phyloP scores from a whole-genome alignment of 1,140 invertebrate genomes.

The Zaprionus lachaisei region DNA sequence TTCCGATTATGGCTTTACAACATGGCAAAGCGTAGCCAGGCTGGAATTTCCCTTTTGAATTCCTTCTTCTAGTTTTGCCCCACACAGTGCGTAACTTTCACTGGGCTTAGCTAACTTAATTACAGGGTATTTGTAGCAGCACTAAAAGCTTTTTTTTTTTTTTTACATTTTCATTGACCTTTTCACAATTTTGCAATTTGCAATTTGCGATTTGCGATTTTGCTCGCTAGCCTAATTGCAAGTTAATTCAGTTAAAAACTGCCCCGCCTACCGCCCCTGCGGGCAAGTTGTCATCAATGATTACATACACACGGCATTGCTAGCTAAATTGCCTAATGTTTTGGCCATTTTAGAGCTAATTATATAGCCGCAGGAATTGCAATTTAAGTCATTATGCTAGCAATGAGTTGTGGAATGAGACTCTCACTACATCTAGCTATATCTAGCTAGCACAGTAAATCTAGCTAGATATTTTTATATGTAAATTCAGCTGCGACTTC shows the following conservation, averaged over 20 bases:
- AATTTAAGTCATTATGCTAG: not conserved
- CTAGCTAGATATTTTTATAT: slow-evolving; percentile 29
- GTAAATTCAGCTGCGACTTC: slow-evolving; percentile 10
- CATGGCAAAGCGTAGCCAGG: not conserved
- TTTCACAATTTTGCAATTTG: slow-evolving; percentile 4
- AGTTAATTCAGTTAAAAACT: slow-evolving; percentile 56
- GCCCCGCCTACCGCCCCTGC: slow-evolving; percentile 4
- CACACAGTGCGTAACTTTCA: not conserved
- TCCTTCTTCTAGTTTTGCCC: too few species aligned
- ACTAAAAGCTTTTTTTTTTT: slow-evolving; percentile 23
- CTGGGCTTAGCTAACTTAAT: slow-evolving; percentile 11
- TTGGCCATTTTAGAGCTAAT: slow-evolving; percentile 56
- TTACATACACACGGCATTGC: slow-evolving; percentile 11
- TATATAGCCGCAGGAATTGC: slow-evolving; percentile 43
- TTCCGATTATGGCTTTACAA: slow-evolving; percentile 43
- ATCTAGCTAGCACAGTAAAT: slow-evolving; percentile 17
- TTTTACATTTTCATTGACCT: slow-evolving; percentile 36
- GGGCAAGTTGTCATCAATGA: slow-evolving; percentile 16
- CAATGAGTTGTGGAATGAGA: too few species aligned
- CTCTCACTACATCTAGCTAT: too few species aligned
- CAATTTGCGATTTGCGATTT: slow-evolving; percentile 35
- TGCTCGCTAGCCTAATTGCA: slow-evolving; percentile 50
- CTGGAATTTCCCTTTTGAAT: not conserved
- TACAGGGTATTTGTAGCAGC: slow-evolving; percentile 3
- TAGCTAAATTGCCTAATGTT: slow-evolving; percentile 45